Percentiles rank a stretch among this genome's conserved stretches.
phyloP scores from a whole-genome alignment of 2,888 invertebrate genomes.

The Bhutanitis thaidina region DNA sequence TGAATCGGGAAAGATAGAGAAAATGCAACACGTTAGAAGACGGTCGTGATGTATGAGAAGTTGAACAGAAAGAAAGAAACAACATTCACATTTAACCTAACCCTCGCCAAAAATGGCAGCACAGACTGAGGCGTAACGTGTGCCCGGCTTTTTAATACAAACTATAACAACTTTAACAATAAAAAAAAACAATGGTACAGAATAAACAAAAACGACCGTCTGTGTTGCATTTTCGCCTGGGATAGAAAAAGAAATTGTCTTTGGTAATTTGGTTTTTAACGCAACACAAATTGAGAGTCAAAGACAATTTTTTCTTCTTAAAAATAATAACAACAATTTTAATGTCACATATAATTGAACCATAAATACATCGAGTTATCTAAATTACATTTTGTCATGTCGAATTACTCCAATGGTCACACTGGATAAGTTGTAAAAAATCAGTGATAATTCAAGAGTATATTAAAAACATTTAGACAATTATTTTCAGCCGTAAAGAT shows the following conservation, averaged over 20 bases:
- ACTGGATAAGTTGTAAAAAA: neutral
- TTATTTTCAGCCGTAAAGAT: neutral
- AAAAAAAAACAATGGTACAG: slow-evolving; percentile 27
- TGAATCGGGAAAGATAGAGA: slow-evolving; percentile 73
- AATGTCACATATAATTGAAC: slow-evolving; percentile 53
- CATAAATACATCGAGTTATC: slow-evolving; percentile 57
- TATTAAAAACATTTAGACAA: neutral
- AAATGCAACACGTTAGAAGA: slow-evolving; percentile 77
- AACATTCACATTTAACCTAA: slow-evolving; percentile 26
- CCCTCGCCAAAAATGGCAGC: slow-evolving; percentile 73
- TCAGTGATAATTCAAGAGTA: neutral
- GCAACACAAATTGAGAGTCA: slow-evolving; percentile 10
- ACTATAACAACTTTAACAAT: slow-evolving; percentile 26
- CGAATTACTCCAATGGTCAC: no score
- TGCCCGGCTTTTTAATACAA: slow-evolving; percentile 26
- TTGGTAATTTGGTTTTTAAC: slow-evolving; percentile 9
- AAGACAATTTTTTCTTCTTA: slow-evolving; percentile 31
- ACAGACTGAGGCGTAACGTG: slow-evolving; percentile 58
- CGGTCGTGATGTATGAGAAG: slow-evolving; percentile 46
- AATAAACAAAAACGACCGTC: slow-evolving; percentile 57
- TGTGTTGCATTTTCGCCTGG: slow-evolving; percentile 77
- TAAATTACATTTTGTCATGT: slow-evolving; percentile 50
- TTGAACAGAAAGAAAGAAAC: slow-evolving; percentile 19
- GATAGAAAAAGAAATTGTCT: slow-evolving; percentile 40
- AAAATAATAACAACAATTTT: slow-evolving; percentile 29